These are phyloP conservation scores for Diogma glabrata DNA, from an alignment of 2,888 invertebrate genomes.

Conservation along the genomic window DNA sequence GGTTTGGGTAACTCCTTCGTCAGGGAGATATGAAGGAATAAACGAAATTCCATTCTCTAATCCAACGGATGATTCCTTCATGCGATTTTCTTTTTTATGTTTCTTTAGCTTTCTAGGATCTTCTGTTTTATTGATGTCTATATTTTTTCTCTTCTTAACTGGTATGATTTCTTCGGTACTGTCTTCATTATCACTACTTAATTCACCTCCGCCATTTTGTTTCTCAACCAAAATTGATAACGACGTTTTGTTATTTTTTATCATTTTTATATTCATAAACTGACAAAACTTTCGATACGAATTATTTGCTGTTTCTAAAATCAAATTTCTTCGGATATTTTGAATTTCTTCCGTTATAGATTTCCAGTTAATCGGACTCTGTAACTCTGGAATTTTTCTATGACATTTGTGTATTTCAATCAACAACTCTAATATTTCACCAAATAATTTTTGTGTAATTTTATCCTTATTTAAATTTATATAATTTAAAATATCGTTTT, in stretches of 20 bases:
- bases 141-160: background rate
- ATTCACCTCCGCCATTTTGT: background rate
- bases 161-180: background rate
- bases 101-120: conserved; percentile 1
- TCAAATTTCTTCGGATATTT: background rate
- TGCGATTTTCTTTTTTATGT: background rate
- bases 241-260: background rate
- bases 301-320: background rate
- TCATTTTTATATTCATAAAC: background rate
- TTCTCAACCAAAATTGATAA: background rate
- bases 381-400: background rate
- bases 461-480: background rate
- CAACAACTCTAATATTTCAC: background rate
- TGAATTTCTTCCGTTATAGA: background rate
- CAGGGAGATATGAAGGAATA: too few species aligned
- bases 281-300: background rate
- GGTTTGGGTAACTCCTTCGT: too few species aligned
- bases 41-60: background rate
- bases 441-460: conserved; percentile 3
- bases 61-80: background rate
- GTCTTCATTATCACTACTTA: background rate
- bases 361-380: background rate
- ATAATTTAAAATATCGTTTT: conserved; percentile 14
- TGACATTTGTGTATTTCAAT: conserved; percentile 1
- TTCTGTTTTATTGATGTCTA: background rate